These are phyloP conservation scores for Cuniculus paca DNA, from an alignment of 2,797 vertebrate genomes.

Conservation along the genomic window DNA sequence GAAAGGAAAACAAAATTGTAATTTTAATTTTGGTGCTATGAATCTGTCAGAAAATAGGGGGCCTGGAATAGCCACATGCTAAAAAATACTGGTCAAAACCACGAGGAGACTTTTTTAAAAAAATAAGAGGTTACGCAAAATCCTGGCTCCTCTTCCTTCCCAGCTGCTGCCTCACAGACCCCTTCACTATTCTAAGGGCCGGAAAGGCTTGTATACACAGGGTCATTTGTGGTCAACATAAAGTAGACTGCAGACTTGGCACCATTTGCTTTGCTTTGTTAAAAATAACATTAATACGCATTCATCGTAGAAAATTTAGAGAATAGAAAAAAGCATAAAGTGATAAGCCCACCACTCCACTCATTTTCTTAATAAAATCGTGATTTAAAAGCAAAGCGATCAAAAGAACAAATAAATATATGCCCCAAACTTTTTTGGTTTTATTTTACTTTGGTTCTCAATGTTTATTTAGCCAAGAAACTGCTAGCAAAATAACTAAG, in stretches of 20 bases:
- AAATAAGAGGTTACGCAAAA: conserved; percentile 70
- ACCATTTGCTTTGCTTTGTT: conserved; percentile 64
- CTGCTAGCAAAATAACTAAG: conserved; percentile 8
- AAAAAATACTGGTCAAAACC: conserved; percentile 79
- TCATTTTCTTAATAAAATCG: neutral
- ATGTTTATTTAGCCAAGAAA: conserved; percentile 61
- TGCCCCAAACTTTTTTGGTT: neutral
- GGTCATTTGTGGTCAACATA: conserved; percentile 77
- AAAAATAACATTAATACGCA: conserved; percentile 81
- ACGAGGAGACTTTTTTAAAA: conserved; percentile 71
- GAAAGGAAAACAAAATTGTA: conserved; percentile 70
- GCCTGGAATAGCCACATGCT: conserved; percentile 65
- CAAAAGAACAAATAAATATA: neutral
- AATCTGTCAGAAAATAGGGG: conserved; percentile 71
- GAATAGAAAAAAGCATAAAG: conserved; percentile 59
- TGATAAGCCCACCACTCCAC: neutral
- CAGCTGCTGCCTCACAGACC: conserved; percentile 63
- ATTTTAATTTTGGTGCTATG: conserved; percentile 64
- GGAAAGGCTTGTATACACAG: conserved; percentile 65
- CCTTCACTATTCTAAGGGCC: conserved; percentile 63
- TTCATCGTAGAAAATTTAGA: conserved; percentile 60
- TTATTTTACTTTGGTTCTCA: conserved; percentile 30
- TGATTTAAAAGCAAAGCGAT: conserved; percentile 13
- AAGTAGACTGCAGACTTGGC: conserved; percentile 71
- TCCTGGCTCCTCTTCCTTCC: conserved; percentile 68